A percentile compares a stretch with the other conserved stretches of the same genome.
phyloP scores from a whole-genome alignment of 2,797 vertebrate species.

The Lepilemur septentrionalis region DNA sequence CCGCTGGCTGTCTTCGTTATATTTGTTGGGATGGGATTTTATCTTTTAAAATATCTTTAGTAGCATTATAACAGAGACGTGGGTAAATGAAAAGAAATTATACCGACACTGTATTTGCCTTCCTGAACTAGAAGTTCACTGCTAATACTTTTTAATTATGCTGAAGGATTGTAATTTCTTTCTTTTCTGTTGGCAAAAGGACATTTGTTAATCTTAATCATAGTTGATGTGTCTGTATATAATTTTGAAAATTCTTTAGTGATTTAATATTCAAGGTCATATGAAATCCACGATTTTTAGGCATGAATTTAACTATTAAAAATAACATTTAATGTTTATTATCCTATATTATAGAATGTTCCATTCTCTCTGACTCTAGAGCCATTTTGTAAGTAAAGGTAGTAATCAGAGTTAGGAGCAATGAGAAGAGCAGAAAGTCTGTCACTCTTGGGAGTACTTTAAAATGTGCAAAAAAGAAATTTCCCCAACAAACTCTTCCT shows the following conservation, averaged over 20 bases:
- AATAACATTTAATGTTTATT: not conserved
- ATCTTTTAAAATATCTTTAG: not conserved
- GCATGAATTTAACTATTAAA: not conserved
- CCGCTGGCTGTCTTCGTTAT: not conserved
- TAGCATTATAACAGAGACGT: not conserved
- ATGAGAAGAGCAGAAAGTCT: not conserved
- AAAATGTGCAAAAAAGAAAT: not conserved
- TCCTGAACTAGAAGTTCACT: not conserved
- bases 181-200: not conserved
- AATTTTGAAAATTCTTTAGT: not conserved
- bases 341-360: not conserved
- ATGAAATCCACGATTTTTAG: not conserved
- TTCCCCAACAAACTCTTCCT: not conserved
- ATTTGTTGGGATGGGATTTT: not conserved
- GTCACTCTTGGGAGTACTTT: not conserved
- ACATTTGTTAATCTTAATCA: not conserved
- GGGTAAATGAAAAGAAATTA: not conserved
- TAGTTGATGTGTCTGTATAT: not conserved
- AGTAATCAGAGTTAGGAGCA: not conserved
- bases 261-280: not conserved
- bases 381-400: not conserved
- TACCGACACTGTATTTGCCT: not conserved
- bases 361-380: not conserved
- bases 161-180: not conserved
- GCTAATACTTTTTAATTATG: not conserved